Conservation (phyloP, 2,113 vertebrate species). For the Noctilio leporinus region DNA sequence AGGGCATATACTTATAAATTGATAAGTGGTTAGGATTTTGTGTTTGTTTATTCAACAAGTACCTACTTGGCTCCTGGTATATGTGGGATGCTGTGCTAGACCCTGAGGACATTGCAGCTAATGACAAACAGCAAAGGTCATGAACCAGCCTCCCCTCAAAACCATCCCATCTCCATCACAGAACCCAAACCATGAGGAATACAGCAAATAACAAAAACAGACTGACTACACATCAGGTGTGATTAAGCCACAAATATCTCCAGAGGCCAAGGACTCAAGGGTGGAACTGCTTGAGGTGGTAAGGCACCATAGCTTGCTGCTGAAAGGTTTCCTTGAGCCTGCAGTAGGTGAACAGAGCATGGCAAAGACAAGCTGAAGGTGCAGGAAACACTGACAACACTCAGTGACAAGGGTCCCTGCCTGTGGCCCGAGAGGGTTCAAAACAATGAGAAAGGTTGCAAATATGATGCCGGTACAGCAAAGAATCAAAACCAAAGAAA, state of each 20-base stretch:
- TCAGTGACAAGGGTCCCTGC: background rate
- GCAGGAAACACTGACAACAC: background rate
- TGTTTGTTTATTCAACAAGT: background rate
- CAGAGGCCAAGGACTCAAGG: rapidly evolving
- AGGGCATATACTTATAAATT: background rate
- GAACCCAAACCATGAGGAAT: background rate
- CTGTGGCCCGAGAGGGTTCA: background rate
- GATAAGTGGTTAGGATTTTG: rapidly evolving
- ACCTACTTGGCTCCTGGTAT: rapidly evolving
- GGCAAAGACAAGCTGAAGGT: background rate
- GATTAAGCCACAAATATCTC: rapidly evolving
- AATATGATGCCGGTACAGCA: background rate
- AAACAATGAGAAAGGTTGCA: background rate
- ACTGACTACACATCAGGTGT: rapidly evolving
- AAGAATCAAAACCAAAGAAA: background rate
- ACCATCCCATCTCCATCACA: rapidly evolving
- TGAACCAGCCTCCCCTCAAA: background rate
- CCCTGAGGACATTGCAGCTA: background rate
- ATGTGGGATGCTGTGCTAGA: background rate
- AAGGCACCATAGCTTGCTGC: background rate
- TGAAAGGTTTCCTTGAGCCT: background rate
- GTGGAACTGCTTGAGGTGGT: too few relatives aligned
- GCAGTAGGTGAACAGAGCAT: rapidly evolving
- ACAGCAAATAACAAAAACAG: background rate
- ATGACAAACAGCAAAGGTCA: background rate